phyloP scores from a whole-genome alignment of 2,888 invertebrate species.

The Ashinkailepas kermadecensis region DNA sequence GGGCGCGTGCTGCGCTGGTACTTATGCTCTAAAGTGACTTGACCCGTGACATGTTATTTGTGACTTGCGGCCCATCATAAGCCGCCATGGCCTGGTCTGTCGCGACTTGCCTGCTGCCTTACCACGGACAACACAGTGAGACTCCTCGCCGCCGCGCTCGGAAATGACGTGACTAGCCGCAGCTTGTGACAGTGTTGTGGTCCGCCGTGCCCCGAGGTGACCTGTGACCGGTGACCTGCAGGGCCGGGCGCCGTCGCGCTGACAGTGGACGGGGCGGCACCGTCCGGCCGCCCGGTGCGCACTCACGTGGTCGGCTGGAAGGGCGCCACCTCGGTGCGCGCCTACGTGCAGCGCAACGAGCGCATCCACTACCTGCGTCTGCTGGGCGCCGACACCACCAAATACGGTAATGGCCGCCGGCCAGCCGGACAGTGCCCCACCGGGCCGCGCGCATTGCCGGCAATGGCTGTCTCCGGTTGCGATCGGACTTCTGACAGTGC shows the following conservation, averaged over 20 bases:
- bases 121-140: no score
- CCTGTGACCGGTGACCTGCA: background rate
- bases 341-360: conserved; percentile 77
- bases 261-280: background rate
- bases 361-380: conserved; percentile 78
- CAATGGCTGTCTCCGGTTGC: background rate
- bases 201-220: no score
- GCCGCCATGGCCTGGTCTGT: no score
- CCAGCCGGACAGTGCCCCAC: conserved; percentile 27
- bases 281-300: conserved; percentile 36
- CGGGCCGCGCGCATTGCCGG: background rate
- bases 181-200: no score
- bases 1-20: no score
- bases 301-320: conserved; percentile 83
- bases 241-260: background rate
- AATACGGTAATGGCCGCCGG: conserved; percentile 57
- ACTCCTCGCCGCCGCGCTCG: no score
- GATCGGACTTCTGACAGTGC: no score
- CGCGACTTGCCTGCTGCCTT: no score
- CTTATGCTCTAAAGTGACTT: no score
- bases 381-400: conserved; percentile 74
- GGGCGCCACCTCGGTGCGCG: conserved; percentile 74
- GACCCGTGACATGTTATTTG: no score
- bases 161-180: no score
- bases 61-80: no score